Percentiles rank a stretch among this genome's conserved stretches.
phyloP scores from a whole-genome alignment of 2,888 invertebrate species.

The Fragum whitleyi region DNA sequence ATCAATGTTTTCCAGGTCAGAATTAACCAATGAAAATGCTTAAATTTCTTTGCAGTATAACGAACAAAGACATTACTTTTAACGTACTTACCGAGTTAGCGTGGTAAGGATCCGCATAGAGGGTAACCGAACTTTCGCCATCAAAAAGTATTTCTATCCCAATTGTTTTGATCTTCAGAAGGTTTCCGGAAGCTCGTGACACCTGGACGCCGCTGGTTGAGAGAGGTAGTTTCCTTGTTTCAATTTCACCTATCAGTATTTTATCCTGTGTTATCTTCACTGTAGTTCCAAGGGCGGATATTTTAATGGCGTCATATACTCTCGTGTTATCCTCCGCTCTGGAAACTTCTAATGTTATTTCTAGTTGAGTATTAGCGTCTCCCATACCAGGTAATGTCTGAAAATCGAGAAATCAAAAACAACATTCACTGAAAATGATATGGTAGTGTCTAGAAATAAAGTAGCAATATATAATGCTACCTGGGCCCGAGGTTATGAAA shows the following conservation, averaged over 20 bases:
- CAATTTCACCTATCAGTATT: not conserved
- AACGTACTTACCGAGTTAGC: not conserved
- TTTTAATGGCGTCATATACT: not conserved
- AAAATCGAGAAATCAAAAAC: not conserved
- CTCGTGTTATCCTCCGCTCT: not conserved
- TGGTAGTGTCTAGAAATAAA: too few relatives aligned
- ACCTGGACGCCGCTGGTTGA: not conserved
- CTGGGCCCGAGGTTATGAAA: too few relatives aligned
- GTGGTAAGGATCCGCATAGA: not conserved
- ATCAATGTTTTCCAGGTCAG: too few relatives aligned
- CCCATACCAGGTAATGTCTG: conserved; percentile 6
- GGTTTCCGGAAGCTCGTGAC: not conserved
- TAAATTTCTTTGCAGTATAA: too few relatives aligned
- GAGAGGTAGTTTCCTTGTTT: not conserved
- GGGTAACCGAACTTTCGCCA: not conserved
- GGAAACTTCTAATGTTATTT: not conserved
- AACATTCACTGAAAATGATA: too few relatives aligned
- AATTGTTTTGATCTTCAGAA: not conserved
- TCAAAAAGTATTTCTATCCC: not conserved
- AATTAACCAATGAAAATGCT: too few relatives aligned
- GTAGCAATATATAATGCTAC: too few relatives aligned
- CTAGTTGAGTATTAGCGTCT: not conserved
- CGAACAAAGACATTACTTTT: too few relatives aligned
- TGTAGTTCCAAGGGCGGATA: not conserved
- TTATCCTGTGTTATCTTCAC: not conserved